phyloP scores from a whole-genome alignment of 1,140 invertebrate species.

The Centruroides vittatus region DNA sequence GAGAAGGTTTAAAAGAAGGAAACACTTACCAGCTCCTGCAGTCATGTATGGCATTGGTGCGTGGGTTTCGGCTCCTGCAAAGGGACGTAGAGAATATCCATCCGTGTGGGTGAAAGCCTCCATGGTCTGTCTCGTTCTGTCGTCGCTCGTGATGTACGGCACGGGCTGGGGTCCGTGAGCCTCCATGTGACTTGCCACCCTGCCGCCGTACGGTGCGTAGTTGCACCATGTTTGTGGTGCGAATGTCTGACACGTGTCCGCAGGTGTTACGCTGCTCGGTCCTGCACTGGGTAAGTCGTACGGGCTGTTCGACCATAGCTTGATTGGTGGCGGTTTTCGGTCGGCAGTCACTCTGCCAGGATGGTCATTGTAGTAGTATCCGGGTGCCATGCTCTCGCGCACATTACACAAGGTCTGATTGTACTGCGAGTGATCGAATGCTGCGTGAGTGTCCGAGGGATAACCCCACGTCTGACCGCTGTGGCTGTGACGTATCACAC shows the following conservation, averaged over 20 bases:
- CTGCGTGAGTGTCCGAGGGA: constrained; percentile 44
- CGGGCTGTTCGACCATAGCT: constrained; percentile 46
- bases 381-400: constrained; percentile 43
- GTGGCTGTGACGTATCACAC: constrained; percentile 56
- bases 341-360: constrained; percentile 32
- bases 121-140: constrained; percentile 41
- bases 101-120: constrained; percentile 53
- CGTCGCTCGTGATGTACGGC: constrained; percentile 41
- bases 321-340: constrained; percentile 35
- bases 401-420: constrained; percentile 46
- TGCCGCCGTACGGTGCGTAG: constrained; percentile 42
- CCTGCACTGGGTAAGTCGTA: constrained; percentile 26
- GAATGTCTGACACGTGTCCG: constrained; percentile 52
- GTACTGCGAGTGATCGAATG: constrained; percentile 35
- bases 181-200: constrained; percentile 23
- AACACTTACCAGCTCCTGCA: constrained; percentile 35
- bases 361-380: constrained; percentile 52
- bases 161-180: constrained; percentile 24
- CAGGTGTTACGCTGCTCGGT: constrained; percentile 32
- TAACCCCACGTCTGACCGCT: constrained; percentile 47
- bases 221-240: constrained; percentile 50
- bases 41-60: constrained; percentile 61
- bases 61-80: constrained; percentile 49
- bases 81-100: constrained; percentile 53
- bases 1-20: too few relatives aligned